A percentile compares a stretch with the other conserved stretches of the same genome.
These are phyloP conservation scores for Delia radicum DNA, from an alignment of 1,140 invertebrate genomes.

Conservation along the genomic window DNA sequence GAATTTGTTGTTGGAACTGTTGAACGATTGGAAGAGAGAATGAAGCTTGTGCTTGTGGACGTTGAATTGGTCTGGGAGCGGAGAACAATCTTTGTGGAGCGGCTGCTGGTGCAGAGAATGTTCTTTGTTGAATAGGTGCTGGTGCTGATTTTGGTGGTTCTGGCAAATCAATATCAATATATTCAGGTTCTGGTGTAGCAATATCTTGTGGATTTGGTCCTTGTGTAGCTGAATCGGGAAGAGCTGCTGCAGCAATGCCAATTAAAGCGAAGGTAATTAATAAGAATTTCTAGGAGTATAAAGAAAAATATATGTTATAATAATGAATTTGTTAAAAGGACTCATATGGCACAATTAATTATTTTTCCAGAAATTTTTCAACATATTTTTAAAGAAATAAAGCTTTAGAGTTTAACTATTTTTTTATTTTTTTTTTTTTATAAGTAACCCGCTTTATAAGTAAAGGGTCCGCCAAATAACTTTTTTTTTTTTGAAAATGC, in stretches of 20 bases:
- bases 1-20: slow-evolving; percentile 25
- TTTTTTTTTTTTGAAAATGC: no score
- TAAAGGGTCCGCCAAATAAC: no score
- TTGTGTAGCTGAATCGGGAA: slow-evolving; percentile 52
- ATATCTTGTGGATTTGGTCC: slow-evolving; percentile 54
- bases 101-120: slow-evolving; percentile 10
- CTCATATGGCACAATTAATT: no score
- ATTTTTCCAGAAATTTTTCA: not conserved
- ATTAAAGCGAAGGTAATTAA: slow-evolving; percentile 41
- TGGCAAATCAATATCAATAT: slow-evolving; percentile 49
- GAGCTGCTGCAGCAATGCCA: slow-evolving; percentile 42
- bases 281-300: slow-evolving; percentile 53
- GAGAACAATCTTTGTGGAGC: slow-evolving; percentile 12
- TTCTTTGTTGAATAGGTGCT: slow-evolving; percentile 4
- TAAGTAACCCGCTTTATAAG: no score
- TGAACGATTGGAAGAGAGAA: slow-evolving; percentile 25
- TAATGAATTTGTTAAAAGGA: no score
- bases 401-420: not conserved
- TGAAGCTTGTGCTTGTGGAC: slow-evolving; percentile 30
- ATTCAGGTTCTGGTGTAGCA: slow-evolving; percentile 53
- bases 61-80: slow-evolving; percentile 26
- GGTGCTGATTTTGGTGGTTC: slow-evolving; percentile 32
- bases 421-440: not conserved
- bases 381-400: no score
- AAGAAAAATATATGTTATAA: no score